phyloP scores from a whole-genome alignment of 1,140 invertebrate genomes.

The Drosophila rufa region DNA sequence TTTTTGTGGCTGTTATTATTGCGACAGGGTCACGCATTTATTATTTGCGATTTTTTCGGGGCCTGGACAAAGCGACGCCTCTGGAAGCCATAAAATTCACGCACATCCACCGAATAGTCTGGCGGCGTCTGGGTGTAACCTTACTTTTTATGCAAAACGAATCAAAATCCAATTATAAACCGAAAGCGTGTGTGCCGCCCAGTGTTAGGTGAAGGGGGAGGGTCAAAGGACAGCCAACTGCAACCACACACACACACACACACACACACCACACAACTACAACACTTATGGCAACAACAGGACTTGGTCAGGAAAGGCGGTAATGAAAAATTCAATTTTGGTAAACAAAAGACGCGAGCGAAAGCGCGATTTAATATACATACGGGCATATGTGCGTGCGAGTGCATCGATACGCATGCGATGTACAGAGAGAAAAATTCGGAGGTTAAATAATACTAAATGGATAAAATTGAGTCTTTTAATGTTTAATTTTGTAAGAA shows the following conservation, averaged over 20 bases:
- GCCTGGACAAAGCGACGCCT: constrained; percentile 35
- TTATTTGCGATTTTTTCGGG: constrained; percentile 9
- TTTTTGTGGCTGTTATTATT: constrained; percentile 20
- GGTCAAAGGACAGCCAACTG: constrained; percentile 6
- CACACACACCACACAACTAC: neutral
- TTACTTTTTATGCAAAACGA: constrained; percentile 64
- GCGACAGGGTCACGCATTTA: constrained; percentile 29
- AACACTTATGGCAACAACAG: constrained; percentile 17
- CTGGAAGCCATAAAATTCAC: constrained; percentile 44
- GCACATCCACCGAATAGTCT: constrained; percentile 39
- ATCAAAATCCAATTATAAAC: constrained; percentile 65
- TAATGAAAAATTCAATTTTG: constrained; percentile 64
- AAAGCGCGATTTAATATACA: constrained; percentile 45
- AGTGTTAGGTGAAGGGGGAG: constrained; percentile 1
- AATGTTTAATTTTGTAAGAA: too few species aligned
- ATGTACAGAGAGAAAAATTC: neutral
- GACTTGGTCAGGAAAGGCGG: constrained; percentile 30
- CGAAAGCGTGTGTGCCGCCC: constrained; percentile 26
- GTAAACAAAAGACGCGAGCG: constrained; percentile 55
- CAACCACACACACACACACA: neutral
- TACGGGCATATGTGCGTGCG: constrained; percentile 26
- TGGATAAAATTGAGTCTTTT: neutral
- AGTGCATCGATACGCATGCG: constrained; percentile 13
- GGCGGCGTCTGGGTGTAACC: constrained; percentile 46
- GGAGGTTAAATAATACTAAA: neutral